Percentiles rank a stretch among this genome's conserved stretches.
phyloP scores from a whole-genome alignment of 2,113 vertebrate species.

The Gymnarchus niloticus region DNA sequence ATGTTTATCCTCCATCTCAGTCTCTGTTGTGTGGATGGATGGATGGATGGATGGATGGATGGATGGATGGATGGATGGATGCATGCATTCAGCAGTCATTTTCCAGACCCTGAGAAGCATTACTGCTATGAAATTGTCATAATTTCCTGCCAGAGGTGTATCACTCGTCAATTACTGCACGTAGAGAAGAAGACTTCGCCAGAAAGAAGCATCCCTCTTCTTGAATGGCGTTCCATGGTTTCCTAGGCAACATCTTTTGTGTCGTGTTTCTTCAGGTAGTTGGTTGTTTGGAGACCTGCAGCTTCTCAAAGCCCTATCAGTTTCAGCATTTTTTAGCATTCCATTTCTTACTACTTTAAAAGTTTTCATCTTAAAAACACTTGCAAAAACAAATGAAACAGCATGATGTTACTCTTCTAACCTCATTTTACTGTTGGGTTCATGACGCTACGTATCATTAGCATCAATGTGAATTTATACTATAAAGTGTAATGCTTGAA shows the following conservation, averaged over 20 bases:
- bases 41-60: too few species aligned
- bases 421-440: neutral
- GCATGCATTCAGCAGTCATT: neutral
- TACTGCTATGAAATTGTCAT: neutral
- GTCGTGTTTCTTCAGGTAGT: neutral
- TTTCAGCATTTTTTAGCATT: neutral
- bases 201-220: neutral
- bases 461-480: neutral
- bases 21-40: neutral
- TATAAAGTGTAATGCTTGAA: neutral
- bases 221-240: neutral
- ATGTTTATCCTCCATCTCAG: neutral
- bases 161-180: neutral
- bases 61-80: too few species aligned
- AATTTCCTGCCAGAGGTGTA: neutral
- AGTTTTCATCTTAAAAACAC: neutral
- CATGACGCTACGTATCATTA: neutral
- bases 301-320: neutral
- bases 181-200: neutral
- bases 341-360: neutral
- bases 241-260: neutral
- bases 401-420: neutral
- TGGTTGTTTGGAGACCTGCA: neutral
- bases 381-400: neutral
- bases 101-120: neutral